Evolutionary conservation across 1,140 invertebrate genomes (phyloP).

Genomic region (Asobara japonica): DNA sequence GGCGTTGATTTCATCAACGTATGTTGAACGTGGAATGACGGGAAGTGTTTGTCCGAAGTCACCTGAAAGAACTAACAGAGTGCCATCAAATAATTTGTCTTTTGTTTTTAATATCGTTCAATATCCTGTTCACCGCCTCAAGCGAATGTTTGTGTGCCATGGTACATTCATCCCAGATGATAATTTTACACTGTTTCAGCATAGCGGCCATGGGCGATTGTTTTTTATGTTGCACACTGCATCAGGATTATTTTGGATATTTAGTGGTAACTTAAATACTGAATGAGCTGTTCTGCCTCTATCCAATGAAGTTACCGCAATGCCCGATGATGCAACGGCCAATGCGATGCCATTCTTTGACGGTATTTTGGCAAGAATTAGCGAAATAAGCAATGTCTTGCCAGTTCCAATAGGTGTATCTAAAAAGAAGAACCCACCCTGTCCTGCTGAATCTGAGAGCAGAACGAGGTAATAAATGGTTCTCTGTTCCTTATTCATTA

Average conservation of each 20-base stretch:
- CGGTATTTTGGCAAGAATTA: conserved; percentile 43
- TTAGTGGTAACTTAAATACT: conserved; percentile 50
- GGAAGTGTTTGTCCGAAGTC: no score
- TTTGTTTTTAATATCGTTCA: conserved; percentile 46
- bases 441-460: background rate
- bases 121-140: conserved; percentile 41
- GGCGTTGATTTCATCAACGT: no score
- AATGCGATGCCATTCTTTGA: conserved; percentile 46
- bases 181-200: no score
- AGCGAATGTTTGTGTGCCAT: conserved; percentile 45
- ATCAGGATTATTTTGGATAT: background rate
- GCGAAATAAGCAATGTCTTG: conserved; percentile 48
- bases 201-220: background rate
- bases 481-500: conserved; percentile 37
- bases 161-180: no score
- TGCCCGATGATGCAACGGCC: conserved; percentile 59
- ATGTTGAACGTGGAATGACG: no score
- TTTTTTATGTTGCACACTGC: conserved; percentile 24
- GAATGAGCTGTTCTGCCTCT: no score
- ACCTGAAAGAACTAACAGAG: conserved; percentile 49
- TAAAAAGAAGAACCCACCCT: conserved; percentile 41
- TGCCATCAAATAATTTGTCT: conserved; percentile 43
- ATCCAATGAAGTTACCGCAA: no score
- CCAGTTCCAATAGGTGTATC: conserved; percentile 43
- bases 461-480: conserved; percentile 40